Evolutionary conservation across 2,113 vertebrate species (phyloP).

Genomic region (Rhizomys pruinosus): DNA sequence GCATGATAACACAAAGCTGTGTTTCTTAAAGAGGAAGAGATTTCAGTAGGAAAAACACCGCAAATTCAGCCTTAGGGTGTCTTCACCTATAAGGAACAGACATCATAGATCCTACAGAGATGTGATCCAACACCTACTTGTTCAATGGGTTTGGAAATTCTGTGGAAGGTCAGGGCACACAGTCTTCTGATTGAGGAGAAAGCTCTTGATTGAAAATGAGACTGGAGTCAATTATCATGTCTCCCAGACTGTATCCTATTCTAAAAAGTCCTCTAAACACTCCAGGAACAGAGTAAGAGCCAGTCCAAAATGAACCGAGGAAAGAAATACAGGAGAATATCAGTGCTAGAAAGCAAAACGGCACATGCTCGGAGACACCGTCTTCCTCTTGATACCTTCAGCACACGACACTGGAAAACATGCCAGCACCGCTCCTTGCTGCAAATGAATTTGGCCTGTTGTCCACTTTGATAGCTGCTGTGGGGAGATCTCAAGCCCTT

Average conservation of each 20-base stretch:
- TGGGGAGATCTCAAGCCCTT: background rate
- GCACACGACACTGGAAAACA: rapidly evolving
- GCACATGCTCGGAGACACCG: rapidly evolving
- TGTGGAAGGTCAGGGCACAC: rapidly evolving
- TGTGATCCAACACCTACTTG: no score
- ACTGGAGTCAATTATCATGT: background rate
- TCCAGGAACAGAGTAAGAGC: background rate
- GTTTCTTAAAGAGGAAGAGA: background rate
- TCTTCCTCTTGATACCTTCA: background rate
- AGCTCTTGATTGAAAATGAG: background rate
- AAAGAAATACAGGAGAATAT: background rate
- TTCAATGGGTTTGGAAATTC: background rate
- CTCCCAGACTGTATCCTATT: background rate
- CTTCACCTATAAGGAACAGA: background rate
- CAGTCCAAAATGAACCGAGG: background rate
- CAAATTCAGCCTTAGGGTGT: background rate
- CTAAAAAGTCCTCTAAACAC: background rate
- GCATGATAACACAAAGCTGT: background rate
- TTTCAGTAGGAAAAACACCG: background rate
- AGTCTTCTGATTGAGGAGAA: background rate
- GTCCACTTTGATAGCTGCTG: background rate
- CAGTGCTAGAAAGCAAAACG: rapidly evolving
- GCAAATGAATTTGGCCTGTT: background rate
- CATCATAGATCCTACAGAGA: background rate
- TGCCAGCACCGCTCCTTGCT: background rate